Conservation (phyloP, 1,140 invertebrate genomes). For the Archivesica marissinica region DNA sequence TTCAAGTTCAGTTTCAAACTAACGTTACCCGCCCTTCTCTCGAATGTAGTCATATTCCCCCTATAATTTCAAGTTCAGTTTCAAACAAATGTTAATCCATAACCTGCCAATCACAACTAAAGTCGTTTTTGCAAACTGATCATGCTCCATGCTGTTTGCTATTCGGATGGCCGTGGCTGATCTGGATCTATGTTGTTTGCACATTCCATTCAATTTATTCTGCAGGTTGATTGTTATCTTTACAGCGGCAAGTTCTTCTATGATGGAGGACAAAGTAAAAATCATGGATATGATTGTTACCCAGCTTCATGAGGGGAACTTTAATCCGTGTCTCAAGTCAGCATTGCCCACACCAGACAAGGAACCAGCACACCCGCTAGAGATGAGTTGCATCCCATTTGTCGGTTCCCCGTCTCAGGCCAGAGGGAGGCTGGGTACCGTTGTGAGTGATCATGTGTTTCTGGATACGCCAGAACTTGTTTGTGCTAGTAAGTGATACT, state of each 20-base stretch:
- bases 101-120: too few relatives aligned
- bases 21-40: too few relatives aligned
- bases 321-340: conserved; percentile 62
- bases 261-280: conserved; percentile 70
- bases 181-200: too few relatives aligned
- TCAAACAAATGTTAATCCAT: too few relatives aligned
- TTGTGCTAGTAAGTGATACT: conserved; percentile 23
- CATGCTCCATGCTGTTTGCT: too few relatives aligned
- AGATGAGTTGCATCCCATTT: conserved; percentile 72
- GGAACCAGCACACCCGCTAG: conserved; percentile 62
- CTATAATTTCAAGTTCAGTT: too few relatives aligned
- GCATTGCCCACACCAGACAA: conserved; percentile 44
- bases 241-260: conserved; percentile 76
- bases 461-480: conserved; percentile 57
- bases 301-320: conserved; percentile 74
- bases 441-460: conserved; percentile 52
- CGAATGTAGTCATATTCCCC: too few relatives aligned
- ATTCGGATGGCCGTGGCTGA: too few relatives aligned
- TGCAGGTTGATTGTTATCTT: too few relatives aligned
- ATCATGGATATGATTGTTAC: conserved; percentile 68
- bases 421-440: background rate
- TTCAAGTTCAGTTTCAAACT: too few relatives aligned
- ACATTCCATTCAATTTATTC: too few relatives aligned
- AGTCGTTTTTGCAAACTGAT: too few relatives aligned
- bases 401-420: conserved; percentile 64